Base-by-base conservation (phyloP, 1,140 invertebrate genomes). In the Drosophila persimilis region DNA sequence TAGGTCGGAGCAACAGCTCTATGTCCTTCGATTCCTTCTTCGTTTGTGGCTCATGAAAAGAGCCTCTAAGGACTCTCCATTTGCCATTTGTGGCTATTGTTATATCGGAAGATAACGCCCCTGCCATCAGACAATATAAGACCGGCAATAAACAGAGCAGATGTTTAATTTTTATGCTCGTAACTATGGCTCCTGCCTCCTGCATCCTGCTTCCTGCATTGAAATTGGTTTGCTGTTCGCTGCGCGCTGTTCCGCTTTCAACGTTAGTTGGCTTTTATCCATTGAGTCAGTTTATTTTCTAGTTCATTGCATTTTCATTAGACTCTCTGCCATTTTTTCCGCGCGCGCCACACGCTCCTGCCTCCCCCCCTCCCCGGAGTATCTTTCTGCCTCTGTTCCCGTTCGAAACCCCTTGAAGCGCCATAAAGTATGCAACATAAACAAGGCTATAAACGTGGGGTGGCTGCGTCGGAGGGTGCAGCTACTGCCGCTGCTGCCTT, bases 401-500 rank as follows among this genome's bases (percentile, higher is more conserved):
- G 31, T 9, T 60, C 29, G 13, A 31, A 24, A 56, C 43, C 43
- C 54, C 31, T 45, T 39, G 35, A 39, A 13, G 65, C 71, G 60
- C 79, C 73, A 60, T 70, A 62, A 81, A 70, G 77, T 88, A 85
- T 81, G 77, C 81, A 74, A 58, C 73, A 86, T 73, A 77, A 86
- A 83, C 58, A 77, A 60, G 59, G 63, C 66, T 59, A 77, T 85
- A 85, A 86, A 74, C 72, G 79, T 74, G 79, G 54, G 59, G 79
- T 50, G 56, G 11, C 13, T 8, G 58, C 45, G 13, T 20, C 20
- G 51, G 9, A 39, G 52, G 24, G 8, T 2, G 6, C 4, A 35
- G 44, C 35, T 35, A 53, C 48, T 54, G 48, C 13, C 24, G 22
- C 4, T 35, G 65, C 59, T 13, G 26, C 57, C 58, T 62, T 77